phyloP scores from a whole-genome alignment of 2,113 vertebrate species.

The Erinaceus europaeus region DNA sequence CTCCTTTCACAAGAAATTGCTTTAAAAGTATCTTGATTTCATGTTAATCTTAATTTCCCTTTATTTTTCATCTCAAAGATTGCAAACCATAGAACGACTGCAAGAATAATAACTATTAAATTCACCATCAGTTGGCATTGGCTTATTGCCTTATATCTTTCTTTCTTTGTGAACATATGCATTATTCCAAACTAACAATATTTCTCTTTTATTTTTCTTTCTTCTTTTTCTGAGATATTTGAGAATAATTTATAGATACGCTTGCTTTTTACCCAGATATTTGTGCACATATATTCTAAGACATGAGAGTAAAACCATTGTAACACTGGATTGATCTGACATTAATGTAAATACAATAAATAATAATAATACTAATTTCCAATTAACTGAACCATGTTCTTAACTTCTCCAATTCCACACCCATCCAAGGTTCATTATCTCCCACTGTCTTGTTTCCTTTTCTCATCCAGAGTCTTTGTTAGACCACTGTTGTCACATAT shows the following conservation, averaged over 20 bases:
- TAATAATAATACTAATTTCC: not conserved
- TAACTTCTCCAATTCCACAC: not conserved
- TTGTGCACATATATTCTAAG: not conserved
- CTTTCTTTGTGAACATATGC: not conserved
- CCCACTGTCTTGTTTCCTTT: not conserved
- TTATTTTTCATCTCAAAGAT: constrained; percentile 10
- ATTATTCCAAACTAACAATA: not conserved
- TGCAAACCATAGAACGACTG: not conserved
- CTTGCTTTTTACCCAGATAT: not conserved
- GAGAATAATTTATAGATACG: too few relatives aligned
- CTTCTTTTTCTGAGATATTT: not conserved
- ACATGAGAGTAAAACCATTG: not conserved
- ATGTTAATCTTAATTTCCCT: not conserved
- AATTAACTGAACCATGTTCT: not conserved
- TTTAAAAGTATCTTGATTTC: constrained; percentile 42
- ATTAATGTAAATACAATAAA: not conserved
- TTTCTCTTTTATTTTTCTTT: not conserved
- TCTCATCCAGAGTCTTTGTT: too few relatives aligned
- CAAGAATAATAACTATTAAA: constrained; percentile 1
- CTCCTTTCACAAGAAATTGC: not conserved
- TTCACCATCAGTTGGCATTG: not conserved
- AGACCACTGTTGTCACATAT: too few relatives aligned
- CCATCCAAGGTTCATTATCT: not conserved
- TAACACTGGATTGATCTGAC: not conserved
- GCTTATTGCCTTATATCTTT: not conserved